Conservation (phyloP, 2,113 vertebrate species). For the Cyphotilapia sp. region DNA sequence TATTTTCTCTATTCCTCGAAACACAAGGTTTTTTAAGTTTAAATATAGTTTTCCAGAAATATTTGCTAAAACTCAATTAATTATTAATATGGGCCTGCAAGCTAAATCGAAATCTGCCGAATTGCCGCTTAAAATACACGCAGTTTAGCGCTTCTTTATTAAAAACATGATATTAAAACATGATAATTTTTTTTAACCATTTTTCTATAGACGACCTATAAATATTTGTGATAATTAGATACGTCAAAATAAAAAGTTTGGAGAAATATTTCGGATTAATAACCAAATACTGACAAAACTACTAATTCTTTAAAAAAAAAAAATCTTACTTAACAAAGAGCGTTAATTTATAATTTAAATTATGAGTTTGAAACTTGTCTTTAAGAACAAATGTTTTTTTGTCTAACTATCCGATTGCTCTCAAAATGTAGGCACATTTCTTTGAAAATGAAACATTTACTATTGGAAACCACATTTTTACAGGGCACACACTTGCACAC, state of each 20-base stretch:
- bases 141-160: not conserved
- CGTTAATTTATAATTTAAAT: not conserved
- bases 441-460: not conserved
- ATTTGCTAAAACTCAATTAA: not conserved
- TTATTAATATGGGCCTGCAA: not conserved
- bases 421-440: not conserved
- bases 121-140: not conserved
- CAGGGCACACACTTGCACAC: not conserved
- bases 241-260: not conserved
- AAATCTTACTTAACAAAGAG: not conserved
- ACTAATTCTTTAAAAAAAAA: not conserved
- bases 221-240: not conserved
- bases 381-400: not conserved
- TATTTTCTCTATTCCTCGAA: not conserved
- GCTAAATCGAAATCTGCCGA: not conserved
- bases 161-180: not conserved
- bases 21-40: not conserved
- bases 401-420: not conserved
- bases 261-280: not conserved
- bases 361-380: not conserved
- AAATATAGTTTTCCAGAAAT: not conserved
- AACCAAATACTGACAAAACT: not conserved
- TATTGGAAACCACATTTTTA: not conserved
- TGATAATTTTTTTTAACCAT: not conserved
- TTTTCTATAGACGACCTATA: not conserved